Percentiles rank a stretch among this genome's conserved stretches.
phyloP scores from a whole-genome alignment of 2,797 vertebrate species.

The Pseudochromis fuscus region DNA sequence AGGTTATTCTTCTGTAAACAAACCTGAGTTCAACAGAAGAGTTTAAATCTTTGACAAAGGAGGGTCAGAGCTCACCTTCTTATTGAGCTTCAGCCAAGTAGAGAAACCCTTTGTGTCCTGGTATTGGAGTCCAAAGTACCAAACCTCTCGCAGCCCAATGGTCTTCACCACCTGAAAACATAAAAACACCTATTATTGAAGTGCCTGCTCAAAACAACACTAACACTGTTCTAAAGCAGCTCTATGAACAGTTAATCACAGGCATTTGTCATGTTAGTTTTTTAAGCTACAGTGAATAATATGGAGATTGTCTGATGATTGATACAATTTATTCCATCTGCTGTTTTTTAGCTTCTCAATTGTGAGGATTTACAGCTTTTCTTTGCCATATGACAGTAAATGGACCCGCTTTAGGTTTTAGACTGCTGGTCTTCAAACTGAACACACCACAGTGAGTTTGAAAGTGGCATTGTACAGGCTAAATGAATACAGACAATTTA shows the following conservation, averaged over 20 bases:
- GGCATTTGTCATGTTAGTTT: too few relatives aligned
- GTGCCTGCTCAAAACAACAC: neutral
- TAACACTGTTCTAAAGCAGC: too few relatives aligned
- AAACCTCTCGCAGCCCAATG: constrained; percentile 96
- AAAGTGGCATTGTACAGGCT: neutral
- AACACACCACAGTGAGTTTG: neutral
- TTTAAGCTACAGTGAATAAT: too few relatives aligned
- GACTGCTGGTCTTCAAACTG: too few relatives aligned
- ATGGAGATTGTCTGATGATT: too few relatives aligned
- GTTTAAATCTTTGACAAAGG: constrained; percentile 10
- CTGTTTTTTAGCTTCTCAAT: neutral
- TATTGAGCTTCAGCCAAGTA: constrained; percentile 98
- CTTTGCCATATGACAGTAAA: neutral
- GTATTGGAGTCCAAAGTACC: constrained; percentile 99
- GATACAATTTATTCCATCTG: neutral
- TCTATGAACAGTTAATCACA: too few relatives aligned
- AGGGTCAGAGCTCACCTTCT: constrained; percentile 88
- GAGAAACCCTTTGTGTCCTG: constrained; percentile 98
- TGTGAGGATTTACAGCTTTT: neutral
- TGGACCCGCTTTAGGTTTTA: too few relatives aligned
- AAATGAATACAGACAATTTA: neutral
- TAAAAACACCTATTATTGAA: constrained; percentile 10
- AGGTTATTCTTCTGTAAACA: constrained; percentile 26
- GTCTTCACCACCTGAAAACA: constrained; percentile 94
- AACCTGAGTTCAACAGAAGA: constrained; percentile 3